Conservation (phyloP, 2,888 invertebrate species). For the Xanthorhoe designata region DNA sequence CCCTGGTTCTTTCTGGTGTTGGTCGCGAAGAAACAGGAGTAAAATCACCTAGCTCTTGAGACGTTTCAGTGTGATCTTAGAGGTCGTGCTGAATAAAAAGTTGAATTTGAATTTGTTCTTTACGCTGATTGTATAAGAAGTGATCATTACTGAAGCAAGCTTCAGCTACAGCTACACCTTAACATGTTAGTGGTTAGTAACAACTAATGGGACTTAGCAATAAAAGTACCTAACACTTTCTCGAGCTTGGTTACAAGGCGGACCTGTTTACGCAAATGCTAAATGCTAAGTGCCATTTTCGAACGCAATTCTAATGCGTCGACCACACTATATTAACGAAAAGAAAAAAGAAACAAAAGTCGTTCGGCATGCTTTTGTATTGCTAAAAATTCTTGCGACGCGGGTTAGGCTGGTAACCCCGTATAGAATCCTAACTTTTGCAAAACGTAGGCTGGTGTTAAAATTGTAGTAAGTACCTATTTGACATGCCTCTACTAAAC, state of each 20-base stretch:
- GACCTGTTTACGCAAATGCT: conserved; percentile 9
- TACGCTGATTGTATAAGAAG: background rate
- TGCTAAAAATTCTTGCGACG: too few relatives aligned
- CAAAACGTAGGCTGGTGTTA: too few relatives aligned
- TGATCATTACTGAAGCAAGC: background rate
- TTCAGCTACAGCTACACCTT: background rate
- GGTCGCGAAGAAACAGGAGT: too few relatives aligned
- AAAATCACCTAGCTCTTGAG: too few relatives aligned
- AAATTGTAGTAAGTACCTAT: too few relatives aligned
- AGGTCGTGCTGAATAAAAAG: too few relatives aligned
- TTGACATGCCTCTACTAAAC: too few relatives aligned
- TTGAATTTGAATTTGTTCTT: background rate
- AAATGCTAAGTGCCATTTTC: conserved; percentile 2
- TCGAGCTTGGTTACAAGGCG: background rate
- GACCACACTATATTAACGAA: background rate
- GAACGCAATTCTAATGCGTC: background rate
- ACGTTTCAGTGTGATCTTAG: too few relatives aligned
- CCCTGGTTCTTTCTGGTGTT: too few relatives aligned
- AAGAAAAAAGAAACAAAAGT: background rate
- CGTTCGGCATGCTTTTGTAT: background rate
- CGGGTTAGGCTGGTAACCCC: too few relatives aligned
- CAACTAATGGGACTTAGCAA: background rate
- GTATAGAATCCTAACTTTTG: too few relatives aligned
- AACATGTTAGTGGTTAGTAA: background rate
- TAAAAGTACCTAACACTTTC: conserved; percentile 3